Conservation (phyloP, 2,888 invertebrate species). For the Acrocyrtus sp. region DNA sequence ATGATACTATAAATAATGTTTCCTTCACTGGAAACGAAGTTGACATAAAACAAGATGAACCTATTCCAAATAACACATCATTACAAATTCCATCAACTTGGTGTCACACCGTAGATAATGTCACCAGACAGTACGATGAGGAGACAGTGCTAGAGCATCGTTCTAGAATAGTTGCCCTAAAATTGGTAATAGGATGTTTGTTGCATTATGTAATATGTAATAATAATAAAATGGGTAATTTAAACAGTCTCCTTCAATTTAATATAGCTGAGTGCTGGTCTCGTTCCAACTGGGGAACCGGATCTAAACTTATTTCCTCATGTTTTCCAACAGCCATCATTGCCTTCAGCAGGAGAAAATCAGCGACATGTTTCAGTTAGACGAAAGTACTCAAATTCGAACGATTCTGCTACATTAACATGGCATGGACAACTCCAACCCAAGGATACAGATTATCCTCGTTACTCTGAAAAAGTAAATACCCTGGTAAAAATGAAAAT, state of each 20-base stretch:
- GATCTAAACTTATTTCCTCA: not conserved
- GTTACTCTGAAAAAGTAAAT: not conserved
- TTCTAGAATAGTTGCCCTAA: too few species aligned
- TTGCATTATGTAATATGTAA: too few species aligned
- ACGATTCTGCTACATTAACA: not conserved
- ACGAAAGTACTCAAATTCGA: not conserved
- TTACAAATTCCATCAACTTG: too few species aligned
- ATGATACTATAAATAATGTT: not conserved
- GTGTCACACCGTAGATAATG: too few species aligned
- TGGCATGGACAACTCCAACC: not conserved
- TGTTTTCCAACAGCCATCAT: not conserved
- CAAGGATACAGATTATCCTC: not conserved
- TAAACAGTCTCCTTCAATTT: not conserved
- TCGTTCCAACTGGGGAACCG: not conserved
- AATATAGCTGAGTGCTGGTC: not conserved
- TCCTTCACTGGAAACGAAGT: too few species aligned
- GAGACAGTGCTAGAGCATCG: too few species aligned
- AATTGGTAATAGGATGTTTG: too few species aligned
- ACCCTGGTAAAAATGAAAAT: not conserved
- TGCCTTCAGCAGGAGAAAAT: not conserved
- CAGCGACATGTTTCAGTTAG: too few species aligned
- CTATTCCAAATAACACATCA: too few species aligned
- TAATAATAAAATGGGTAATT: not conserved
- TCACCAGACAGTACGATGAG: too few species aligned
- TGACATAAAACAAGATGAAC: too few species aligned